phyloP scores from a whole-genome alignment of 1,140 invertebrate species.

The Linepithema humile region DNA sequence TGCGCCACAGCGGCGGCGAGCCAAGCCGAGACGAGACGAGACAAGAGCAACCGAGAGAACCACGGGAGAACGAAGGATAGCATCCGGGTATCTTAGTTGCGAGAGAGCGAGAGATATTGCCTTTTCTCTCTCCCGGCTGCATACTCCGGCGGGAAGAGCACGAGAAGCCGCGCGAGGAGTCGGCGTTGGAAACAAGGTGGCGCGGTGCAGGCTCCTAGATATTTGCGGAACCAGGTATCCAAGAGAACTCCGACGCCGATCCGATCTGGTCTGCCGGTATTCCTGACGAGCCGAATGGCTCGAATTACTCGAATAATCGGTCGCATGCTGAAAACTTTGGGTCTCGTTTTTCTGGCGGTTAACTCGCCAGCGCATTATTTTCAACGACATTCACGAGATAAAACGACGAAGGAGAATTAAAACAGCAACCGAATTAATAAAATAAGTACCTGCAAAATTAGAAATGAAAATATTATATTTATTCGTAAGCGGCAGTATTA shows the following conservation, averaged over 20 bases:
- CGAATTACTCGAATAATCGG: constrained; percentile 10
- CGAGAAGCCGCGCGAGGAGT: background rate
- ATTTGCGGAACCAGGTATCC: constrained; percentile 53
- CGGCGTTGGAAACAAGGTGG: constrained; percentile 23
- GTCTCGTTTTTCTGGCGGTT: too few species aligned
- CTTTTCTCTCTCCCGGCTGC: constrained; percentile 2
- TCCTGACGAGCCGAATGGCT: constrained; percentile 45
- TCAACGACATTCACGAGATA: too few species aligned
- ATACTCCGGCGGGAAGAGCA: constrained; percentile 21
- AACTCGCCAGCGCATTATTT: too few species aligned
- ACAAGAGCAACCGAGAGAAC: constrained; percentile 1
- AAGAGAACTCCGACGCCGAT: constrained; percentile 31
- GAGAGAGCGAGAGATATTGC: constrained; percentile 23
- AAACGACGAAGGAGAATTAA: too few species aligned
- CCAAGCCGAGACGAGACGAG: background rate
- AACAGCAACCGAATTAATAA: too few species aligned
- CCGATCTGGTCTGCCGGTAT: constrained; percentile 1
- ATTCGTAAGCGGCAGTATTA: too few species aligned
- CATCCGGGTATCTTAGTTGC: constrained; percentile 28
- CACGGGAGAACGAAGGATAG: constrained; percentile 16
- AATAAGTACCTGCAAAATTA: too few species aligned
- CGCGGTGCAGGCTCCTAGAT: constrained; percentile 31
- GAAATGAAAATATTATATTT: too few species aligned
- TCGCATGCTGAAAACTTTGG: background rate
- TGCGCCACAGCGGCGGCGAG: constrained; percentile 47